Base-by-base conservation (phyloP, 30 jellyfish, hydroid and myxozoan species). In the Hydra vulgaris region DNA sequence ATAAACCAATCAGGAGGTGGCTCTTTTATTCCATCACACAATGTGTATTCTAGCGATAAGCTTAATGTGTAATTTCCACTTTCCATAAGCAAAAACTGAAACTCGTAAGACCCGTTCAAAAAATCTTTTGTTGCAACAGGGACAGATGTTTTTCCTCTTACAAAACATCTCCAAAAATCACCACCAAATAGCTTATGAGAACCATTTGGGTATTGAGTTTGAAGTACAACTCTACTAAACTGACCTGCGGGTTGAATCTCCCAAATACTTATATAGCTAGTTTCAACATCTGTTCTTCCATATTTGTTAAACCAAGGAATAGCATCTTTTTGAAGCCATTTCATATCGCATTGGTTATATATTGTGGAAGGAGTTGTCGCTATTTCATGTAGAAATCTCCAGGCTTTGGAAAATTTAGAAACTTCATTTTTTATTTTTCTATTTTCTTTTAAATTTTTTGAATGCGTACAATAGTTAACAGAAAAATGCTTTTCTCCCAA, bases 1-100 rank as follows among this genome's bases (percentile, higher is more conserved):
- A 84, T 79, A 70, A 94, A 94, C 99, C 99, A 94, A 54, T 88
- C 89, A 15, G 71, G 85, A 0, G 99, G 99, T 0, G 99, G 99
- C 27, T 94, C 95, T 70, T 86, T 88, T 7, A 94, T 76, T 0
- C 99, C 99, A 84, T 85, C 99, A 77, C 99, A 94, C 25, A 94
- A 71, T 0, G 99, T 88, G 71, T 94, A 94, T 81, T 94, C 99
- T 66, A 94, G 83, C 24, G 74, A 70, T 21, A 88, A 78, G 53
- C 73, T 52, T 20, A 89, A 93, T 8, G 25, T 19, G 74, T 94
- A 94, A 17, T 26, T 70, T 17, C 99, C 99, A 25, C 81, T 54
- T 55, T 82, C 94, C 56, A 88, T 54, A 20, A 85, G 87, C 8
- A 94, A 77, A 82, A 94, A 94, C 66, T 83, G 81, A 53, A 94